Evolutionary conservation across 2,113 vertebrate genomes (phyloP).

Genomic region (Campylomormyrus numenius): DNA sequence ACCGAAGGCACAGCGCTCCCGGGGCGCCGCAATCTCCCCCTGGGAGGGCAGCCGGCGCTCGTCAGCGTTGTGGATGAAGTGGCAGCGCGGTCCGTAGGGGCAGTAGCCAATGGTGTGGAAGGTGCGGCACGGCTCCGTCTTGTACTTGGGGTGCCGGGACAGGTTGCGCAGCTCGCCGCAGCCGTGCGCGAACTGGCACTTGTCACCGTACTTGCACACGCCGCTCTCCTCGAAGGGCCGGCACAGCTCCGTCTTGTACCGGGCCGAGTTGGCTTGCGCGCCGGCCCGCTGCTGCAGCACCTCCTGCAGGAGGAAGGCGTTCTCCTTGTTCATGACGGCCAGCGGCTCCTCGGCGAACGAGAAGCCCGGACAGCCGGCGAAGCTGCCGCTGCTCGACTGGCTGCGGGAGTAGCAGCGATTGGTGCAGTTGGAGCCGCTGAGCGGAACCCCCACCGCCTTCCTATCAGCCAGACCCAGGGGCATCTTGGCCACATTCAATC

Average conservation of each 20-base stretch:
- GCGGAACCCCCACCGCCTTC: constrained; percentile 71
- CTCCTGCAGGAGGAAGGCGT: constrained; percentile 67
- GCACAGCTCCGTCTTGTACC: constrained; percentile 86
- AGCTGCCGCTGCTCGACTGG: constrained; percentile 75
- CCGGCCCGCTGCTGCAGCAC: constrained; percentile 67
- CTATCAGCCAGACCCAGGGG: constrained; percentile 80
- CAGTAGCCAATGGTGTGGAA: constrained; percentile 87
- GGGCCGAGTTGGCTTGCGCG: constrained; percentile 63
- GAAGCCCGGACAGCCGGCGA: constrained; percentile 59
- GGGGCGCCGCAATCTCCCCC: constrained; percentile 43
- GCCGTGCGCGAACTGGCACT: constrained; percentile 86
- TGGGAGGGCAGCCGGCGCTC: constrained; percentile 67
- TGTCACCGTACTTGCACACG: constrained; percentile 80
- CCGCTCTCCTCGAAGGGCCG: constrained; percentile 82
- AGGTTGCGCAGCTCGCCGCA: constrained; percentile 79
- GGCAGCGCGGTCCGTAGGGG: constrained; percentile 78
- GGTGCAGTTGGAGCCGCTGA: constrained; percentile 66
- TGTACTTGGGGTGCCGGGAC: constrained; percentile 84
- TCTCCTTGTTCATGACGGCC: constrained; percentile 64
- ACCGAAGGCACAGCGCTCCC: constrained; percentile 53
- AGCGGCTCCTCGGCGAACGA: constrained; percentile 61
- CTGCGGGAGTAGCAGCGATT: constrained; percentile 73
- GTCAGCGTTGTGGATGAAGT: constrained; percentile 84
- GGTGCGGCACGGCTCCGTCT: constrained; percentile 85
- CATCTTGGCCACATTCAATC: constrained; percentile 74